Evolutionary conservation across 2,113 vertebrate species (phyloP).

Genomic region (Onychostruthus taczanowskii): DNA sequence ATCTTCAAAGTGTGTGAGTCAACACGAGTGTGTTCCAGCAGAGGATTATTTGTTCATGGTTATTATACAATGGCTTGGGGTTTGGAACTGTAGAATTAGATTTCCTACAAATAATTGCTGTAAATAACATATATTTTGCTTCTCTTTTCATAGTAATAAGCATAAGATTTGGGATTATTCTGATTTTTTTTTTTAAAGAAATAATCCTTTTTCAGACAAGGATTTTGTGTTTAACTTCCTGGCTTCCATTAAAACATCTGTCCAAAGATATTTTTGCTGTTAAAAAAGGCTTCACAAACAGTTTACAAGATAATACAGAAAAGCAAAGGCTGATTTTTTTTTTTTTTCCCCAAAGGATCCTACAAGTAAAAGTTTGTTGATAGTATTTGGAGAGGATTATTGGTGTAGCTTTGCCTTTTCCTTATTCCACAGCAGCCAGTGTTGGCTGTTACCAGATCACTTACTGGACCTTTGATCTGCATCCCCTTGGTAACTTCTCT

Average conservation of each 20-base stretch:
- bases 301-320: background rate
- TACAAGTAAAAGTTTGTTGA: background rate
- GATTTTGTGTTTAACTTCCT: background rate
- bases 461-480: background rate
- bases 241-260: background rate
- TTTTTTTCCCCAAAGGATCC: background rate
- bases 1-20: background rate
- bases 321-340: background rate
- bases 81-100: background rate
- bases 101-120: background rate
- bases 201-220: background rate
- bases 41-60: background rate
- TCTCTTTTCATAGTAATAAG: background rate
- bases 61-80: accelerated
- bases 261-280: background rate
- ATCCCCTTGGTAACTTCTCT: background rate
- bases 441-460: background rate
- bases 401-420: background rate
- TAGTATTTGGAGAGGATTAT: background rate
- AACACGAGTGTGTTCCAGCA: background rate
- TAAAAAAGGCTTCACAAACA: background rate
- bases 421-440: background rate
- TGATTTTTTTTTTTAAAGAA: background rate
- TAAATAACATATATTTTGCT: background rate
- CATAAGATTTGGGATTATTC: background rate